Conservation (phyloP, 2,888 invertebrate species). For the Strigamia crassipes region DNA sequence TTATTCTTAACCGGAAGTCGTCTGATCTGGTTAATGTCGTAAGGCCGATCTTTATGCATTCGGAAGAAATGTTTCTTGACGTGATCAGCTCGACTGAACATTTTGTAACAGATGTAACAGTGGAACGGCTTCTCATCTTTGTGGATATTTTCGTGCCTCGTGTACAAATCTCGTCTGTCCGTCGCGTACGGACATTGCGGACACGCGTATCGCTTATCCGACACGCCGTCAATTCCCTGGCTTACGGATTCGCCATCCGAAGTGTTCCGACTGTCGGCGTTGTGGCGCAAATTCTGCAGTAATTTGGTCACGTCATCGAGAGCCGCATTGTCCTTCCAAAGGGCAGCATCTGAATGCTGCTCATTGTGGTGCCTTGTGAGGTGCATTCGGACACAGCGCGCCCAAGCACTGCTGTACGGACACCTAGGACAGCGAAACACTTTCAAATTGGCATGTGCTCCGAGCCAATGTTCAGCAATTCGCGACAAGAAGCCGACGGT, state of each 20-base stretch:
- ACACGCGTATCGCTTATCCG: conserved; percentile 73
- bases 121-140: conserved; percentile 92
- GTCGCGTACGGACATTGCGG: conserved; percentile 88
- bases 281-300: conserved; percentile 70
- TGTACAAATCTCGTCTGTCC: conserved; percentile 85
- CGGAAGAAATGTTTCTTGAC: conserved; percentile 91
- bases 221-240: conserved; percentile 49
- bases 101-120: conserved; percentile 88
- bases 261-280: conserved; percentile 66
- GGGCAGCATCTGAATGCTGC: conserved; percentile 62
- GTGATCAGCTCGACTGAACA: conserved; percentile 91
- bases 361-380: conserved; percentile 73
- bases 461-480: conserved; percentile 77
- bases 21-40: conserved; percentile 65
- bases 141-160: conserved; percentile 90
- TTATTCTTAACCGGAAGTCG: conserved; percentile 59
- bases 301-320: conserved; percentile 75
- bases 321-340: conserved; percentile 72
- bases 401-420: conserved; percentile 77
- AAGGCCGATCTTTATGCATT: conserved; percentile 88
- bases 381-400: conserved; percentile 74
- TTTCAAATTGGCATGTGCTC: conserved; percentile 71
- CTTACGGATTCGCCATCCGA: conserved; percentile 59
- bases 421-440: conserved; percentile 71
- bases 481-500: conserved; percentile 75